These are phyloP conservation scores for Troides oblongomaculatus DNA, from an alignment of 2,888 invertebrate genomes.

Conservation along the genomic window DNA sequence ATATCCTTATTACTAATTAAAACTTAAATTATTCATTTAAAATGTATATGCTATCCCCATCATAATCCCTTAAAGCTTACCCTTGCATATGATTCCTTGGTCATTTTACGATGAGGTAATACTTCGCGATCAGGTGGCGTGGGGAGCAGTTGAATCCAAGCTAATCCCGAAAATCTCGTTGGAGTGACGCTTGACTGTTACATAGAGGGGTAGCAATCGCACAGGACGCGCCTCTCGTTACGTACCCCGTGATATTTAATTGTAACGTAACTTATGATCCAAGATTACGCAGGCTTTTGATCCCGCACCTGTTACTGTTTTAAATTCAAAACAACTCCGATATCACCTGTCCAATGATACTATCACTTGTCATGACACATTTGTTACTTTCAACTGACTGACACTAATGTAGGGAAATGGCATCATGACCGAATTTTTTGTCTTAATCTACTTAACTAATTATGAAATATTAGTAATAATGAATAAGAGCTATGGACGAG, in stretches of 20 bases:
- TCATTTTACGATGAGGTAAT: constrained; percentile 37
- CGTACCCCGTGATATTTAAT: constrained; percentile 35
- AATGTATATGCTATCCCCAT: background rate
- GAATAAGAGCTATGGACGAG: background rate
- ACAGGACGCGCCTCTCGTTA: constrained; percentile 34
- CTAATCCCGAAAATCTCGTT: constrained; percentile 52
- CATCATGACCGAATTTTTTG: constrained; percentile 6
- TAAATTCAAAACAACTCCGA: constrained; percentile 34
- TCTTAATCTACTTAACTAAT: constrained; percentile 4
- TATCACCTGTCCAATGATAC: constrained; percentile 40
- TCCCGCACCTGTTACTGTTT: constrained; percentile 40
- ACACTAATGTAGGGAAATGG: constrained; percentile 11
- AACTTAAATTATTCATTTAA: background rate
- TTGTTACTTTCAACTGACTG: constrained; percentile 34
- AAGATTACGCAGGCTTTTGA: constrained; percentile 40
- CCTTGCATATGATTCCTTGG: constrained; percentile 35
- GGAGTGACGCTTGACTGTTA: constrained; percentile 46
- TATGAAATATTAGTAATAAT: background rate
- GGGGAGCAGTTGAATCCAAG: constrained; percentile 35
- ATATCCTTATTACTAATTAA: background rate
- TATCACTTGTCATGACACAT: constrained; percentile 36
- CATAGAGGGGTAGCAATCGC: constrained; percentile 31
- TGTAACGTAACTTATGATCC: constrained; percentile 37
- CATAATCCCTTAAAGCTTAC: constrained; percentile 26
- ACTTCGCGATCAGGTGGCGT: constrained; percentile 42